Conservation (phyloP, 2,888 invertebrate genomes). For the Caenorhabditis japonica region DNA sequence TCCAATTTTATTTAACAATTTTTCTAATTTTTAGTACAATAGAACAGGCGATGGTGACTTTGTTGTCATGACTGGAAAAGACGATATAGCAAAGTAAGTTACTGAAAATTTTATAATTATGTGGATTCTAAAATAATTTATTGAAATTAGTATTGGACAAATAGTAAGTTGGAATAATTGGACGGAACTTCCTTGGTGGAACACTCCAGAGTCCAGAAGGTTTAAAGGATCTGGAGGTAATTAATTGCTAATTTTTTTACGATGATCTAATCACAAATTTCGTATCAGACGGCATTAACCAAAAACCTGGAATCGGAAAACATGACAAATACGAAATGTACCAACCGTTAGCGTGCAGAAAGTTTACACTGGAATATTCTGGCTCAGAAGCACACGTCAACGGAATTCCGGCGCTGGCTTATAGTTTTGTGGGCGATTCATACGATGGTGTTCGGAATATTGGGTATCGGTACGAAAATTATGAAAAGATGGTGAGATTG, state of each 20-base stretch:
- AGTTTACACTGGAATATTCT: constrained; percentile 14
- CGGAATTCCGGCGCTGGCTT: constrained; percentile 5
- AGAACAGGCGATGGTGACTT: constrained; percentile 28
- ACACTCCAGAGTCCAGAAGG: background rate
- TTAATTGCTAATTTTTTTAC: too few relatives aligned
- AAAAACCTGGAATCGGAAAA: constrained; percentile 23
- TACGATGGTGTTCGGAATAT: background rate
- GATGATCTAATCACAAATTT: background rate
- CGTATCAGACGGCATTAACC: constrained; percentile 13
- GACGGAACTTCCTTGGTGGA: constrained; percentile 13
- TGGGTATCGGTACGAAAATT: constrained; percentile 15
- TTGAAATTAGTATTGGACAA: constrained; percentile 9
- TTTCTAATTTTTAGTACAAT: constrained; percentile 20
- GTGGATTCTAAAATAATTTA: too few relatives aligned
- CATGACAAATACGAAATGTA: constrained; percentile 37
- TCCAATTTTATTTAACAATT: constrained; percentile 14
- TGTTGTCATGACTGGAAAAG: constrained; percentile 31
- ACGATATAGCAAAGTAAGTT: constrained; percentile 20
- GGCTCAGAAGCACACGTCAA: constrained; percentile 9
- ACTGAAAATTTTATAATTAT: too few relatives aligned
- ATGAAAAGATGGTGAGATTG: constrained; percentile 7
- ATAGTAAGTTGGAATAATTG: constrained; percentile 8
- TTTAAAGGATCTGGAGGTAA: background rate
- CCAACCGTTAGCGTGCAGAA: constrained; percentile 18
- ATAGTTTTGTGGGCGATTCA: background rate